A percentile compares a stretch with the other conserved stretches of the same genome.
Conservation (phyloP, 2,113 vertebrate genomes). For the Grammomys dolichurus region DNA sequence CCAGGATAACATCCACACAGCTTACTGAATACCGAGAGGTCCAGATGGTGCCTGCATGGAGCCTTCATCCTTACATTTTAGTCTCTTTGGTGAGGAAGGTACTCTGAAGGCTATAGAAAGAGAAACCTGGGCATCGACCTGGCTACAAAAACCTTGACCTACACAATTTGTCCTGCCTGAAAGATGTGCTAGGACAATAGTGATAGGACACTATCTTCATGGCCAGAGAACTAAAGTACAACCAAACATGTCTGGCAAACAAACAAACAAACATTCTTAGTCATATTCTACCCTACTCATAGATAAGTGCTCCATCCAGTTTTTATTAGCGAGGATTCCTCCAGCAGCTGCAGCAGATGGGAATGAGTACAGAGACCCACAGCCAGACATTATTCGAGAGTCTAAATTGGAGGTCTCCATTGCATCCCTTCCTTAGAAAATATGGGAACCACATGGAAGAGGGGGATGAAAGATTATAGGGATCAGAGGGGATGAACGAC, state of each 20-base stretch:
- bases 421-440: background rate
- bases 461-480: background rate
- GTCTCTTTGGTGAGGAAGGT: background rate
- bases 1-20: background rate
- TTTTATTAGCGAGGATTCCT: background rate
- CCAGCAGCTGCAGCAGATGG: background rate
- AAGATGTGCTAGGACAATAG: background rate
- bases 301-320: background rate
- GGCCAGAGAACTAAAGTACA: background rate
- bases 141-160: background rate
- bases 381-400: background rate
- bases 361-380: background rate
- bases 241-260: background rate
- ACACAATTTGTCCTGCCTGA: background rate
- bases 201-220: background rate
- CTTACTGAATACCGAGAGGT: background rate
- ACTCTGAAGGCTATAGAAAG: background rate
- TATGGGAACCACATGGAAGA: background rate
- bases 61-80: background rate
- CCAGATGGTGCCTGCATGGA: background rate
- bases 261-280: background rate
- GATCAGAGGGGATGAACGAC: background rate
- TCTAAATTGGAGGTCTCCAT: background rate
- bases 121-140: background rate
- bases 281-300: background rate